phyloP scores from a whole-genome alignment of 2,888 invertebrate species.

The Villa cingulata region DNA sequence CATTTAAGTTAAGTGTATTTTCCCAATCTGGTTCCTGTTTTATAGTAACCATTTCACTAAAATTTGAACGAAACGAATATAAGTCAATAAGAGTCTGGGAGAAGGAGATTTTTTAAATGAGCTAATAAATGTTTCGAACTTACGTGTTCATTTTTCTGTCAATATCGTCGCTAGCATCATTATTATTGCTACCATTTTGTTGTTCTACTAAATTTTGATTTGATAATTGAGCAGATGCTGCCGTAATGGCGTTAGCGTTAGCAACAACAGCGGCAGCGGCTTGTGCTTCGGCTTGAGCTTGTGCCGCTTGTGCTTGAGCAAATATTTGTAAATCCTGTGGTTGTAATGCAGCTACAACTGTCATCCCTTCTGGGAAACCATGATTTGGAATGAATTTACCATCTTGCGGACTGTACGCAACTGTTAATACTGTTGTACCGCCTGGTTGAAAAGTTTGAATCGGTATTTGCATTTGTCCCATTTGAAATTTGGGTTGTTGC shows the following conservation, averaged over 20 bases:
- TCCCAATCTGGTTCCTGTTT: slow-evolving; percentile 31
- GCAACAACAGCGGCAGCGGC: slow-evolving; percentile 6
- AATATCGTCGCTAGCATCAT: background rate
- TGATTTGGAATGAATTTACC: slow-evolving; percentile 43
- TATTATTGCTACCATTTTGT: background rate
- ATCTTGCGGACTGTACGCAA: slow-evolving; percentile 57
- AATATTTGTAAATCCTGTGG: slow-evolving; percentile 58
- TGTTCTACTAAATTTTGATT: slow-evolving; percentile 9
- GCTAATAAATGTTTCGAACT: slow-evolving; percentile 8
- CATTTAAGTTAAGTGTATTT: slow-evolving; percentile 24
- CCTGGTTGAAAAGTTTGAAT: slow-evolving; percentile 58
- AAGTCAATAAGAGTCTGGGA: background rate
- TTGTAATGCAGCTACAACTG: slow-evolving; percentile 50
- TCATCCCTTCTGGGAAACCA: slow-evolving; percentile 43
- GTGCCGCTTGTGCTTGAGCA: slow-evolving; percentile 28
- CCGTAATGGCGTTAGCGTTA: background rate
- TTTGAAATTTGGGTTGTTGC: slow-evolving; percentile 50
- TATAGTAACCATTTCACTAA: slow-evolving; percentile 20
- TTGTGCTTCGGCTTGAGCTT: slow-evolving; percentile 11
- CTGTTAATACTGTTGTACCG: slow-evolving; percentile 58
- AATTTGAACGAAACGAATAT: background rate
- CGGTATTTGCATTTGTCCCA: slow-evolving; percentile 57
- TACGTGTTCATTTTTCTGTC: background rate
- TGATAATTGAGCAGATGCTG: slow-evolving; percentile 5
- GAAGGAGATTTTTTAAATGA: background rate